These are phyloP conservation scores for Alcedo atthis DNA, from an alignment of 2,797 vertebrate genomes.

Conservation along the genomic window DNA sequence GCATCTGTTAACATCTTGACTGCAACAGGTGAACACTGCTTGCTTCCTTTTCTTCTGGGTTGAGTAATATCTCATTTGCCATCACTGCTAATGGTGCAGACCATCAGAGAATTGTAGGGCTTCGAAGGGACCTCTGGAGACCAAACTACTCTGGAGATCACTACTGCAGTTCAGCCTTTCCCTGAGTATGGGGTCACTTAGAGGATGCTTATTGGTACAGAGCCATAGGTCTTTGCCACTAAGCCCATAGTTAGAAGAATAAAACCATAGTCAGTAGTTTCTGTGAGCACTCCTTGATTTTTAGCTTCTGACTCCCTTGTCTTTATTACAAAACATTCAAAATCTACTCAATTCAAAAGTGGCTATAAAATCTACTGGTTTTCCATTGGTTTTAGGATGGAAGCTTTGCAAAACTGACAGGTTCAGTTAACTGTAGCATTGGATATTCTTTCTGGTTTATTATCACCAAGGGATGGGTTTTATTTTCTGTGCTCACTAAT, in stretches of 20 bases:
- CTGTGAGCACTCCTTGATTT: not conserved
- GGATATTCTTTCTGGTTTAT: not conserved
- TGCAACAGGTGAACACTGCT: not conserved
- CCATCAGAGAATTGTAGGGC: not conserved
- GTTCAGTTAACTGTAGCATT: not conserved
- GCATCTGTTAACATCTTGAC: not conserved
- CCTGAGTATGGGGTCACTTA: not conserved
- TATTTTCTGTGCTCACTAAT: not conserved
- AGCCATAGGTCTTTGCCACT: not conserved
- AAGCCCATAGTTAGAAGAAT: not conserved
- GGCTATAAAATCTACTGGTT: not conserved
- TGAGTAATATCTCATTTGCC: not conserved
- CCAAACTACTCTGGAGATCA: no score
- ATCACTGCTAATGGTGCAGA: not conserved
- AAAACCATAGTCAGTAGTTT: not conserved
- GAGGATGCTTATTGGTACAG: not conserved
- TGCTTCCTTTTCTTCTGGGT: not conserved
- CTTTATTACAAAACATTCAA: not conserved
- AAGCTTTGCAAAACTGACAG: not conserved
- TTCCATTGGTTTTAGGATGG: not conserved
- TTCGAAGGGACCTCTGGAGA: no score
- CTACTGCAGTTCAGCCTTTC: not conserved
- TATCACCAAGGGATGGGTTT: not conserved
- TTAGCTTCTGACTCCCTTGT: not conserved
- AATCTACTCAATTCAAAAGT: not conserved